phyloP scores from a whole-genome alignment of 2,888 invertebrate species.

The Bombyx huttoni region DNA sequence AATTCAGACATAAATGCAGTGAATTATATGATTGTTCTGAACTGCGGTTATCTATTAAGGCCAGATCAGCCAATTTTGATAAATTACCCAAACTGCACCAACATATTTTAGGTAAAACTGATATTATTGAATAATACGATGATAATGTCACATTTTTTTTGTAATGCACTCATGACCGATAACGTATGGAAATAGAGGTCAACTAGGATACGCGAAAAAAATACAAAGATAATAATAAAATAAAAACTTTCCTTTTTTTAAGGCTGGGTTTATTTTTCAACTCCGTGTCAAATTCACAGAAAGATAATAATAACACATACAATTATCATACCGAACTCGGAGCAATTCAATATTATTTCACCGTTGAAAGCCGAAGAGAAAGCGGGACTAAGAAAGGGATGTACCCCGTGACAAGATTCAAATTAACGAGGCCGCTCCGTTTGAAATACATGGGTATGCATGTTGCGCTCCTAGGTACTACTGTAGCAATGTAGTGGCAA shows the following conservation, averaged over 20 bases:
- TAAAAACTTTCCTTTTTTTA: no score
- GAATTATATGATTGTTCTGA: no score
- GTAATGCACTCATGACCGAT: neutral
- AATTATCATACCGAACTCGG: neutral
- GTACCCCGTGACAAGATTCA: slow-evolving; percentile 56
- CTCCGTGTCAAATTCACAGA: neutral
- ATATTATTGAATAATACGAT: neutral
- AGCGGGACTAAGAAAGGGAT: slow-evolving; percentile 59
- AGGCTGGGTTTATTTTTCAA: no score
- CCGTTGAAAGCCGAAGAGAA: slow-evolving; percentile 13
- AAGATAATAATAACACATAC: neutral
- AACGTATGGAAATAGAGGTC: neutral
- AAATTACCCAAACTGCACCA: neutral
- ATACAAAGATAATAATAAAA: no score
- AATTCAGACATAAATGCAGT: no score
- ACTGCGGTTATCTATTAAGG: neutral
- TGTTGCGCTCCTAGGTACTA: slow-evolving; percentile 50
- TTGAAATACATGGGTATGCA: slow-evolving; percentile 64
- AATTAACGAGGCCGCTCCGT: slow-evolving; percentile 56
- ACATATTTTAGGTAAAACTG: neutral
- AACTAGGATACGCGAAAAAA: neutral
- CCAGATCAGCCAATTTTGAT: neutral
- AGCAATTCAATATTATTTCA: neutral
- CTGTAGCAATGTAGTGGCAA: slow-evolving; percentile 39
- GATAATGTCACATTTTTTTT: neutral